Conservation (phyloP, 2,797 vertebrate genomes). For the Poeciliopsis paucimaculata region DNA sequence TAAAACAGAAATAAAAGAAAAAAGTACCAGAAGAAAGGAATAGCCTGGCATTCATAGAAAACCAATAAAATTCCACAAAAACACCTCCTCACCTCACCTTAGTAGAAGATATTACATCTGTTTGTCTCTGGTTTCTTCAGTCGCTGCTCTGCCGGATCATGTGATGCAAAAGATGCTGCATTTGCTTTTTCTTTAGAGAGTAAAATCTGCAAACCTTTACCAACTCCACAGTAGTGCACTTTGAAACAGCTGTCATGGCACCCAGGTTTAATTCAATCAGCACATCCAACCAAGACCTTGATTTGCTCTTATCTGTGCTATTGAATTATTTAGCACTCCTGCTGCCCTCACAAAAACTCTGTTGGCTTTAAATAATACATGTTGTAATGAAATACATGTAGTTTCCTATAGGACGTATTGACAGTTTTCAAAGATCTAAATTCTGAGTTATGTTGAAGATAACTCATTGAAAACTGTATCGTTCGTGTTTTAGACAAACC, state of each 20-base stretch:
- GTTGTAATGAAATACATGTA: conserved; percentile 46
- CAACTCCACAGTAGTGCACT: neutral
- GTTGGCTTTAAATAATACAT: conserved; percentile 58
- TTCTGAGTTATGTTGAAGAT: neutral
- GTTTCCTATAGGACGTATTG: conserved; percentile 16
- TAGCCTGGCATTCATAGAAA: neutral
- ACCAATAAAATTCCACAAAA: too few species aligned
- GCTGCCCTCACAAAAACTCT: conserved; percentile 28
- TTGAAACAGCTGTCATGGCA: conserved; percentile 1
- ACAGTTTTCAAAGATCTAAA: neutral
- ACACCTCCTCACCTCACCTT: neutral
- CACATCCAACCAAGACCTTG: conserved; percentile 39
- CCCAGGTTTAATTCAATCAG: conserved; percentile 19
- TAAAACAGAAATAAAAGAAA: neutral
- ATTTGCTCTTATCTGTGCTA: conserved; percentile 36
- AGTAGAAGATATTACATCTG: neutral
- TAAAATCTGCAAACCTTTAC: neutral
- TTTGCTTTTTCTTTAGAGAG: neutral
- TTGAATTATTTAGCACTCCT: conserved; percentile 58
- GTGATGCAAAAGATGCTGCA: neutral
- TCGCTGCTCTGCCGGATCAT: neutral
- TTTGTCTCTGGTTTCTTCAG: neutral
- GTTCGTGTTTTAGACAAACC: neutral
- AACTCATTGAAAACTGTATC: neutral
- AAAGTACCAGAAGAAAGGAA: neutral